Conservation (phyloP, 2,888 invertebrate species). For the Didymodactylos carnosus region DNA sequence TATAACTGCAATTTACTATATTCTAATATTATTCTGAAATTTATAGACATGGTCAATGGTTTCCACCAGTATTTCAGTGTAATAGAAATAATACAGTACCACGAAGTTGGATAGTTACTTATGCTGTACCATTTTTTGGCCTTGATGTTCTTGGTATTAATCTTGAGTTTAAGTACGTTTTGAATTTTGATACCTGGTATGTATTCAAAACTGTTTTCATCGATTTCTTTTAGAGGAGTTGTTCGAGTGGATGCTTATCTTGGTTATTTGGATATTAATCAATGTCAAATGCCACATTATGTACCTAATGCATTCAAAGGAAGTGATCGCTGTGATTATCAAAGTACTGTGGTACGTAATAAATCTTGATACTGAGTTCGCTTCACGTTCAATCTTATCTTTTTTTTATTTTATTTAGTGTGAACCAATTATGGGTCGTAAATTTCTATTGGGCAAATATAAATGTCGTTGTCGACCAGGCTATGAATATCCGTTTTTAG, state of each 20-base stretch:
- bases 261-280: constrained; percentile 70
- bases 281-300: constrained; percentile 64
- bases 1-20: not conserved
- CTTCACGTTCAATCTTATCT: not conserved
- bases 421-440: constrained; percentile 72
- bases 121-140: constrained; percentile 17
- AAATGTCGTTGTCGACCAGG: constrained; percentile 94
- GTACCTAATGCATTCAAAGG: constrained; percentile 79
- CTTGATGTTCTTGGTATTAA: constrained; percentile 73
- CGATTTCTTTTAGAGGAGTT: constrained; percentile 46
- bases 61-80: constrained; percentile 16
- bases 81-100: constrained; percentile 6
- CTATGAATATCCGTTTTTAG: constrained; percentile 87
- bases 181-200: too few relatives aligned
- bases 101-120: constrained; percentile 15
- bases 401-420: constrained; percentile 46
- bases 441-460: constrained; percentile 78
- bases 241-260: constrained; percentile 80
- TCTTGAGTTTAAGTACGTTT: constrained; percentile 63
- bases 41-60: constrained; percentile 16
- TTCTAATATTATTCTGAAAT: not conserved
- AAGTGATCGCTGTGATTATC: constrained; percentile 74
- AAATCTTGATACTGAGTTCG: not conserved
- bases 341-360: constrained; percentile 68
- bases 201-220: not conserved